phyloP scores from a whole-genome alignment of 1,140 invertebrate species.

The Hetaerina americana region DNA sequence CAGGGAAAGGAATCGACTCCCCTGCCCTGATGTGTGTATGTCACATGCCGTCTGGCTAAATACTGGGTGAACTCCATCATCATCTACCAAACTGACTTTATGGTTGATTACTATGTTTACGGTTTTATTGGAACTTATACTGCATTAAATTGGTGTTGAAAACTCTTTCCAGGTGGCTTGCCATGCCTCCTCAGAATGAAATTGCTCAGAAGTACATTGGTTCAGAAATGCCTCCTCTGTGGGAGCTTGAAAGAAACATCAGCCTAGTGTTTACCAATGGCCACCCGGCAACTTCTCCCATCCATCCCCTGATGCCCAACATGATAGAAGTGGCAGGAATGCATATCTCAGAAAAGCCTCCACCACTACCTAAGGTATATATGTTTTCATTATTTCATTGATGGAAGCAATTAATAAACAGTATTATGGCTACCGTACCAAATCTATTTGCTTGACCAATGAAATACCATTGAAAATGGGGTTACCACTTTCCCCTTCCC shows the following conservation, averaged over 20 bases:
- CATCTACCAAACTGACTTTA: no score
- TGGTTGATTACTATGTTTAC: no score
- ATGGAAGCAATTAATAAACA: no score
- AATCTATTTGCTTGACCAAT: no score
- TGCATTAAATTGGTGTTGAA: background rate
- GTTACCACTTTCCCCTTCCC: no score
- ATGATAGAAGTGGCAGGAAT: slow-evolving; percentile 47
- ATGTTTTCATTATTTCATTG: no score
- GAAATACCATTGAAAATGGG: no score
- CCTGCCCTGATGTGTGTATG: no score
- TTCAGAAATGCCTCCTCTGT: slow-evolving; percentile 11
- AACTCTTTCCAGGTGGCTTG: background rate
- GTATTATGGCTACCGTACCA: no score
- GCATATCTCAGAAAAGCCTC: slow-evolving; percentile 22
- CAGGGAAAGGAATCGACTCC: no score
- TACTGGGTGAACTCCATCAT: no score
- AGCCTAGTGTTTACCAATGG: slow-evolving; percentile 9
- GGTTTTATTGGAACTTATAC: background rate
- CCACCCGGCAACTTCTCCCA: background rate
- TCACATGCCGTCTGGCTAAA: no score
- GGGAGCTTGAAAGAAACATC: slow-evolving; percentile 16
- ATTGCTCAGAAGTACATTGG: slow-evolving; percentile 9
- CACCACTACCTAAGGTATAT: background rate
- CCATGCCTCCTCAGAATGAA: background rate
- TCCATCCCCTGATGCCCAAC: slow-evolving; percentile 33